A percentile compares a stretch with the other conserved stretches of the same genome.
phyloP scores from a whole-genome alignment of 2,113 vertebrate genomes.

The Cygnus buccinator region DNA sequence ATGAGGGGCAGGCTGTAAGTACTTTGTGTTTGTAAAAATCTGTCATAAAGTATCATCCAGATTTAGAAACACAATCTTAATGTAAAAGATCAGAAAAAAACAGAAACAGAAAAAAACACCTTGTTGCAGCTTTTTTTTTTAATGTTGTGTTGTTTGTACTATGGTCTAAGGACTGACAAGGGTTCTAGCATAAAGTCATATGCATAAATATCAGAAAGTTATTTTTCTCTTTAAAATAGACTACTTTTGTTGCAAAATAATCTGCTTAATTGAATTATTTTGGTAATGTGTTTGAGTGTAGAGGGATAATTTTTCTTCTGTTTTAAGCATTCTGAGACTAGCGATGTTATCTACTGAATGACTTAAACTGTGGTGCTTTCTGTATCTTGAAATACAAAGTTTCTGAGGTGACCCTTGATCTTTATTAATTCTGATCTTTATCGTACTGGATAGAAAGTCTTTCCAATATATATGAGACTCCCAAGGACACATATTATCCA shows the following conservation, averaged over 20 bases:
- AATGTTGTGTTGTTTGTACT: not conserved
- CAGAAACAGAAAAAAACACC: too few relatives aligned
- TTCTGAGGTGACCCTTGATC: not conserved
- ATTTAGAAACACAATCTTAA: not conserved
- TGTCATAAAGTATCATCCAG: not conserved
- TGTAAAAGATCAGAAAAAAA: not conserved
- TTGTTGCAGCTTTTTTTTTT: not conserved
- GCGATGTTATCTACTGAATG: not conserved
- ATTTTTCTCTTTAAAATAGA: not conserved
- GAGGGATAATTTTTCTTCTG: not conserved
- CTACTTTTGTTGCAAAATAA: not conserved
- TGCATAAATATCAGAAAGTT: not conserved
- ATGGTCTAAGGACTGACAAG: not conserved
- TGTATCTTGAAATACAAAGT: not conserved
- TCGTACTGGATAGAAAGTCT: not conserved
- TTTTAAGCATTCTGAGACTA: not conserved
- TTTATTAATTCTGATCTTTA: constrained; percentile 13
- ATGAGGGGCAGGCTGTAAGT: not conserved
- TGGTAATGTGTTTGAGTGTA: not conserved
- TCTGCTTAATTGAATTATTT: not conserved
- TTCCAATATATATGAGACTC: not conserved
- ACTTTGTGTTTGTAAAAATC: not conserved
- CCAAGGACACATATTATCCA: not conserved
- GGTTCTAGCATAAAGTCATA: not conserved
- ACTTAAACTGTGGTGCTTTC: not conserved